These are phyloP conservation scores for Orchestia grillus DNA, from an alignment of 1,140 invertebrate species.

Conservation along the genomic window DNA sequence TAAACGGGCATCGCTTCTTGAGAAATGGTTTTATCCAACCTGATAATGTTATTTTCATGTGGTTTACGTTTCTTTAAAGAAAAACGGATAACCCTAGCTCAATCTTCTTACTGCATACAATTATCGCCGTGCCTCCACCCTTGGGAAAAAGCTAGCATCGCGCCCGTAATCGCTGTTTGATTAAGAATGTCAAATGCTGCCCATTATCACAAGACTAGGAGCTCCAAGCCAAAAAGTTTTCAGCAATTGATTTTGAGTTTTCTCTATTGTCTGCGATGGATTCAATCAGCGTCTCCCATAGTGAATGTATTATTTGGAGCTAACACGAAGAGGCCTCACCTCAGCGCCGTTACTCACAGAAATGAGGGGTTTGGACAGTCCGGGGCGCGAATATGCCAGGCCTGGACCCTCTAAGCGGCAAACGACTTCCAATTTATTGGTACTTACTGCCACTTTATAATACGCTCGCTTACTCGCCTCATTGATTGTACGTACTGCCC, in stretches of 20 bases:
- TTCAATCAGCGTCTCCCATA: not conserved
- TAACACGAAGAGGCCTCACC: not conserved
- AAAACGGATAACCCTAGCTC: no score
- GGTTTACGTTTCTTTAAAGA: no score
- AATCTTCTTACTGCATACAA: no score
- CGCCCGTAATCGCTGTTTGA: not conserved
- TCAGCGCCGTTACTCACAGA: slow-evolving; percentile 4
- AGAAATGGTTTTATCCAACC: no score
- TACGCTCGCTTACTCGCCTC: slow-evolving; percentile 6
- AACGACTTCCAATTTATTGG: slow-evolving; percentile 45
- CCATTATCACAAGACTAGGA: not conserved
- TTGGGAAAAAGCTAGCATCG: not conserved
- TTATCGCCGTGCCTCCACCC: not conserved
- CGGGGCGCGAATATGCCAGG: not conserved
- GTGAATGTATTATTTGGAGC: not conserved
- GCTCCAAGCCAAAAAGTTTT: not conserved
- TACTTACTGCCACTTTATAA: slow-evolving; percentile 34
- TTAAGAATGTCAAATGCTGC: not conserved
- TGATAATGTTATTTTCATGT: no score
- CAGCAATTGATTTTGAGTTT: not conserved
- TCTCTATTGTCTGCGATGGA: not conserved
- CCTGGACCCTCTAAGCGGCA: not conserved
- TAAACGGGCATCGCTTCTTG: no score
- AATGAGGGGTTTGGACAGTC: slow-evolving; percentile 18
- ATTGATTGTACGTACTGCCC: not conserved